Evolutionary conservation across 2,888 invertebrate genomes (phyloP), one percentile per base, ranked within the genome.

Genomic region (Ophion slaviceki): DNA sequence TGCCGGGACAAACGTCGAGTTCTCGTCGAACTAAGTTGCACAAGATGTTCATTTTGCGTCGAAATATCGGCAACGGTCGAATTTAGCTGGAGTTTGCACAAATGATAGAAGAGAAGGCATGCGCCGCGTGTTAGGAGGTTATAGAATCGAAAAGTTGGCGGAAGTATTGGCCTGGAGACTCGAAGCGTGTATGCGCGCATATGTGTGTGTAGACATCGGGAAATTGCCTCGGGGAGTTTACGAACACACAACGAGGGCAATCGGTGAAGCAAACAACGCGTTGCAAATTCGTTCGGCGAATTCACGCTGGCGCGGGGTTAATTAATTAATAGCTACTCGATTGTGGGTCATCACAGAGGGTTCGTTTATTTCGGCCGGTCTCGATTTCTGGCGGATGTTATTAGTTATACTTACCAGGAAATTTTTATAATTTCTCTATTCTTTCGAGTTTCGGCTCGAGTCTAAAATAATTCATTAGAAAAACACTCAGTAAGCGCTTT

Each of bases 181-280:
- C n/a, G 61, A 20, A 6, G 8, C 24, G 28, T 32, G 5, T 14
- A 14, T 32, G 40, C 11, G 59, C 28, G 45, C 68, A 68, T 47
- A 45, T 20, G 45, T 28, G 62, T 47, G 47, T 10, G 47, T 47
- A 47, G 1, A 47, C n/a, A 62, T 62, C 17, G 72, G 36, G 59
- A 64, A 75, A 76, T 76, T 76, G 72, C 74, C 53, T 47, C 20
- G 14, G 62, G 80, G 59, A 66, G 61, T 59, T 72, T 53, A 80
- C 74, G 67, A 74, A 74, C 80, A 77, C 40, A 68, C 66, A 68
- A 47, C 45, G 76, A 20, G 57, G 32, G 53, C 62, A 74, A 77
- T 85, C 57, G 81, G 40, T 72, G 68, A 74, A 57, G 77, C 81
- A 74, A 85, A 85, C 85, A 85, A 36, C 64, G 67, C 66, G 45